phyloP scores from a whole-genome alignment of 2,113 vertebrate species.

The Ginglymostoma cirratum region DNA sequence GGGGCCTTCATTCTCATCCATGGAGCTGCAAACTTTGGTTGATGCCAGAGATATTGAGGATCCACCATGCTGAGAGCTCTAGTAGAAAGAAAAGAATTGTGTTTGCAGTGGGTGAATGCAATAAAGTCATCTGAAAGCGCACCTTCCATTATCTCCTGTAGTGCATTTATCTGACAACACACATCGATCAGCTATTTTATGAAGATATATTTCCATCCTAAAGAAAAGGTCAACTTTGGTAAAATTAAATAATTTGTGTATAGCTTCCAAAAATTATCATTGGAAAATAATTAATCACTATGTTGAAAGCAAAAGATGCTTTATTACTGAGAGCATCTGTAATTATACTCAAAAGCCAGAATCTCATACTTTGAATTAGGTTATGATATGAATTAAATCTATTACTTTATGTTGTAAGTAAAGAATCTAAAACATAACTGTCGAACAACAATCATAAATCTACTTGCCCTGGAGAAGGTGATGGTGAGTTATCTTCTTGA shows the following conservation, averaged over 20 bases:
- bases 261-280: neutral
- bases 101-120: neutral
- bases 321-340: neutral
- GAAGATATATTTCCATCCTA: neutral
- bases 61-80: conserved; percentile 91
- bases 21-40: conserved; percentile 95
- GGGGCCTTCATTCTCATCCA: conserved; percentile 87
- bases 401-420: neutral
- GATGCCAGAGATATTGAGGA: conserved; percentile 93
- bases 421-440: neutral
- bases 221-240: neutral
- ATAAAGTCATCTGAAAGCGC: neutral
- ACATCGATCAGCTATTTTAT: neutral
- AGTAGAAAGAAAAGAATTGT: conserved; percentile 47
- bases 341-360: neutral
- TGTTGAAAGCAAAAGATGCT: neutral
- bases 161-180: neutral
- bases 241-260: neutral
- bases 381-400: neutral
- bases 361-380: neutral
- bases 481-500: no score
- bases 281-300: neutral
- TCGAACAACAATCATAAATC: no score
- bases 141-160: neutral
- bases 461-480: no score